Conservation (phyloP, 2,113 vertebrate species). For the Geothlypis trichas region DNA sequence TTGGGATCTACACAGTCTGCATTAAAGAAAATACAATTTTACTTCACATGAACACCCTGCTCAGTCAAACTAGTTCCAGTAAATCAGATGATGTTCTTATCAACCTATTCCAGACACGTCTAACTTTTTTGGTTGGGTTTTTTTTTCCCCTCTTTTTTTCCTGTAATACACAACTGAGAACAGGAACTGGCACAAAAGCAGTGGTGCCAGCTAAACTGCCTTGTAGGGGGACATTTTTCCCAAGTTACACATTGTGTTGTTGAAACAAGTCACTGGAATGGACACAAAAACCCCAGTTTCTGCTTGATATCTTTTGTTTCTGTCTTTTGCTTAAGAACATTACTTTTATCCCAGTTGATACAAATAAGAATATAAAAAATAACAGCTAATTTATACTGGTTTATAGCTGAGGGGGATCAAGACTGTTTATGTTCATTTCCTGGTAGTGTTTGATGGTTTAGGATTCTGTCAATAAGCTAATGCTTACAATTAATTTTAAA, state of each 20-base stretch:
- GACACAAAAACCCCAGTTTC: background rate
- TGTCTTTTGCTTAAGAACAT: background rate
- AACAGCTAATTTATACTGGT: background rate
- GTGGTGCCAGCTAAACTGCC: background rate
- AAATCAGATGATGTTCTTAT: slow-evolving; percentile 43
- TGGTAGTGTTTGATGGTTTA: background rate
- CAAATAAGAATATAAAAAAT: background rate
- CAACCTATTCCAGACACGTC: background rate
- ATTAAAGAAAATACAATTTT: background rate
- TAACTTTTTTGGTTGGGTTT: background rate
- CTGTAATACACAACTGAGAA: background rate
- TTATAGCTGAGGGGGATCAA: background rate
- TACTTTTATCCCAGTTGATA: background rate
- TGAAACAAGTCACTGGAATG: background rate
- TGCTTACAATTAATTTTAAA: slow-evolving; percentile 24
- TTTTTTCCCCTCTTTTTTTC: background rate
- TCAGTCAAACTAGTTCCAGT: background rate
- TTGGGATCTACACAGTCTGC: background rate
- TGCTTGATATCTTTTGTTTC: background rate
- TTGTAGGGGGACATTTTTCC: background rate
- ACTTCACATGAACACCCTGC: background rate
- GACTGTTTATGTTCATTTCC: background rate
- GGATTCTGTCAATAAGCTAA: slow-evolving; percentile 15
- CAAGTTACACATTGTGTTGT: background rate
- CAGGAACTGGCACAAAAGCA: slow-evolving; percentile 1